Evolutionary conservation across 2,888 invertebrate species (phyloP).

Genomic region (Pasiphila rectangulata): DNA sequence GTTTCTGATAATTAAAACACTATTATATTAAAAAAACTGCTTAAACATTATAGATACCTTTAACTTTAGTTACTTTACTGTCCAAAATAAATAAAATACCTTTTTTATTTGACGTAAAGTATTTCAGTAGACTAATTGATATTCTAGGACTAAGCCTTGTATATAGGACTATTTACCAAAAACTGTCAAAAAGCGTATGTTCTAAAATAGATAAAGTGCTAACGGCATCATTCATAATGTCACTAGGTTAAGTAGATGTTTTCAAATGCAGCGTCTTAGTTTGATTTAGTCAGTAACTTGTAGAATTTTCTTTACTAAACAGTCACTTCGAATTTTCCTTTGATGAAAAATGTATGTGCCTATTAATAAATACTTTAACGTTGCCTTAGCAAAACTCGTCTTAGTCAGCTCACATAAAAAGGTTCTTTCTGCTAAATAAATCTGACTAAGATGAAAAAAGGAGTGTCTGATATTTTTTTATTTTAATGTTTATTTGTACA

Average conservation of each 20-base stretch:
- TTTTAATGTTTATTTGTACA: no score
- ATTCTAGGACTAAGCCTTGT: slow-evolving; percentile 37
- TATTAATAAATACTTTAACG: no score
- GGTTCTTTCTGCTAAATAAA: no score
- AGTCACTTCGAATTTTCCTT: no score
- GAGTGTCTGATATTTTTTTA: no score
- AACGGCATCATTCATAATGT: slow-evolving; percentile 34
- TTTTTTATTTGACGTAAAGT: neutral
- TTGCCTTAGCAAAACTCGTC: no score
- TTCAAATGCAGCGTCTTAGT: neutral
- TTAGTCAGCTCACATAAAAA: no score
- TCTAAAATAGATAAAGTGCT: slow-evolving; percentile 76
- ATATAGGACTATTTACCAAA: slow-evolving; percentile 40
- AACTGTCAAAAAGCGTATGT: slow-evolving; percentile 70
- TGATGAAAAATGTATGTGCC: no score
- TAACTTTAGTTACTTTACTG: neutral
- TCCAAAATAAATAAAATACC: no score
- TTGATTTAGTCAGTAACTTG: neutral
- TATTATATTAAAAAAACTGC: neutral
- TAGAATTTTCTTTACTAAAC: neutral
- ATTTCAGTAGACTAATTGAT: neutral
- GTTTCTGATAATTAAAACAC: neutral
- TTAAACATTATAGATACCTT: no score
- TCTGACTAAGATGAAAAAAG: no score
- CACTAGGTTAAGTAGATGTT: neutral